Conservation (phyloP, 2,888 invertebrate species). For the Epirrita christyi region DNA sequence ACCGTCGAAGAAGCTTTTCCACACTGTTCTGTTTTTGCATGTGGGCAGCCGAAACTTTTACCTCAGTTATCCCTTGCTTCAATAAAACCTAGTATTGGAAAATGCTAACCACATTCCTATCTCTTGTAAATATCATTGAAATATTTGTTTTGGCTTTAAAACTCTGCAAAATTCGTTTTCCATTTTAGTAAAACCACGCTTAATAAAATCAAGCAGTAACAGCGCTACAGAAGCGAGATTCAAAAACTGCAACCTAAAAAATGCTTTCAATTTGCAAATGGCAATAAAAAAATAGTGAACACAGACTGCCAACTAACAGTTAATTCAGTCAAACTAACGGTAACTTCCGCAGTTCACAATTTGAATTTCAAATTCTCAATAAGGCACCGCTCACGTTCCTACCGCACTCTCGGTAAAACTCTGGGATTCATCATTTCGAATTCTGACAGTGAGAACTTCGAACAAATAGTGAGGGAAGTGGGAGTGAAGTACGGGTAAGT, state of each 20-base stretch:
- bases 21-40: no score
- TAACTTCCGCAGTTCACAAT: conserved; percentile 43
- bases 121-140: background rate
- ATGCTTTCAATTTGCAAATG: conserved; percentile 22
- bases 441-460: conserved; percentile 43
- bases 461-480: conserved; percentile 41
- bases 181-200: background rate
- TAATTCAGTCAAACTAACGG: conserved; percentile 35
- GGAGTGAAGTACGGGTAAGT: conserved; percentile 26
- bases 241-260: conserved; percentile 14
- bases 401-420: conserved; percentile 46
- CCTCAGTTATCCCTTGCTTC: no score
- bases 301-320: conserved; percentile 22
- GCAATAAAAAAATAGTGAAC: conserved; percentile 17
- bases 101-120: background rate
- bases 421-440: conserved; percentile 45
- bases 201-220: conserved; percentile 8
- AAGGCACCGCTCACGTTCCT: conserved; percentile 49
- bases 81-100: no score
- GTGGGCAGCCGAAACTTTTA: no score
- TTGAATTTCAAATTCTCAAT: conserved; percentile 65
- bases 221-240: background rate
- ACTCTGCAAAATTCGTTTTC: background rate
- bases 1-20: no score
- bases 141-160: background rate